Conservation (phyloP, 2,888 invertebrate species). For the Frankliniella fusca region DNA sequence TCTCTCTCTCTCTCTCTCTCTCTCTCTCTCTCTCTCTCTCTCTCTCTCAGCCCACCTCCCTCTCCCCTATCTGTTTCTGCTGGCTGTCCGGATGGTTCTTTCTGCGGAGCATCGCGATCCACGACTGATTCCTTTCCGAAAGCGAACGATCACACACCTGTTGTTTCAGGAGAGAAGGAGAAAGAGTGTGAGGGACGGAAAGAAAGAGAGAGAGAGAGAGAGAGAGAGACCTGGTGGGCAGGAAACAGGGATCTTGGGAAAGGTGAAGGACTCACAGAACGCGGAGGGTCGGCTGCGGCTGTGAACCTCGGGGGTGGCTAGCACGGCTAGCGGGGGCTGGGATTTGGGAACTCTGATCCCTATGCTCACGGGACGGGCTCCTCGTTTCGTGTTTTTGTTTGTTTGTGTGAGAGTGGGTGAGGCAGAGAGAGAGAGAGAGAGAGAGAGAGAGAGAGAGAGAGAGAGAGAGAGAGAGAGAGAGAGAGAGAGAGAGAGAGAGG, state of each 20-base stretch:
- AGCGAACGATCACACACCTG: neutral
- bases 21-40: neutral
- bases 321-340: too few species aligned
- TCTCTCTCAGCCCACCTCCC: neutral
- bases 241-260: too few species aligned
- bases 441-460: constrained; percentile 8
- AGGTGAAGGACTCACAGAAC: too few species aligned
- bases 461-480: neutral
- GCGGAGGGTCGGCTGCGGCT: too few species aligned
- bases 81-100: neutral
- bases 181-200: neutral
- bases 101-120: neutral
- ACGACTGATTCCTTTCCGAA: neutral
- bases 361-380: too few species aligned
- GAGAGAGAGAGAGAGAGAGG: neutral
- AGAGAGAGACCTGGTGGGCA: neutral
- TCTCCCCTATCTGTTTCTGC: neutral
- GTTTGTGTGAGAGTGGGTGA: neutral
- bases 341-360: too few species aligned
- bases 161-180: neutral
- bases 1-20: neutral
- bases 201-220: neutral
- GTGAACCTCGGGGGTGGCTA: too few species aligned
- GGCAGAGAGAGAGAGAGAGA: neutral
- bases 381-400: too few species aligned